Evolutionary conservation across 2,888 invertebrate species (phyloP), one percentile per base, ranked within the genome.

Genomic region (Eupithecia exiguata): DNA sequence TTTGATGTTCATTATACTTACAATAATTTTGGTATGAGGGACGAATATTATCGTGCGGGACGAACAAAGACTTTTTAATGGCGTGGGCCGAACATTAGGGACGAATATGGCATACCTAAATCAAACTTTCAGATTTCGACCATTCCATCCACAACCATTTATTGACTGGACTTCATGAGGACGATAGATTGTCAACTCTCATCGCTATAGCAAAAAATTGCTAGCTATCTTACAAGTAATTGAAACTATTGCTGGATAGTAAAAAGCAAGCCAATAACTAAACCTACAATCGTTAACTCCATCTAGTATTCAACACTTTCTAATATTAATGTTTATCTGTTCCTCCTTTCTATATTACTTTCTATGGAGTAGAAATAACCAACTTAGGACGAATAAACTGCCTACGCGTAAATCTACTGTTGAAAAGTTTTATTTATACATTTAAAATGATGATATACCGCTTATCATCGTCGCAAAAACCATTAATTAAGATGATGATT

Each of bases 271-370:
- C 62, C 21, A 62, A 62, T 35, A 25, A 21, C 12, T 25, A 58
- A 58, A 58, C 21, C 58, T 58, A 25, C 58, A 5, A 58, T 58
- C 58, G 49, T 58, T 61, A 67, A 69, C 73, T 67, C 46, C 62
- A 70, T 70, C 68, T 70, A 35, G 21, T 30, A 67, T 73, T 35
- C 70, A 70, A 74, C 68, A 70, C 74, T 74, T 74, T 74, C 74
- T 74, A 74, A 70, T 36, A 61, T 12, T 63, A 68, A 74, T 38
- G 62, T 74, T 68, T 74, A 74, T 70, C 70, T 74, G 62, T 74
- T 70, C 70, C 74, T 74, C 74, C 74, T 74, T 74, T 74, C 74
- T 74, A 74, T 68, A 74, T 66, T 58, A 69, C 69, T 61, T 35
- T 62, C 18, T 18, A 18, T 18, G 3, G 62, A 62, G 62, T 62